Evolutionary conservation across 30 jellyfish, hydroid and myxozoan species (phyloP).

Genomic region (Hydra vulgaris): DNA sequence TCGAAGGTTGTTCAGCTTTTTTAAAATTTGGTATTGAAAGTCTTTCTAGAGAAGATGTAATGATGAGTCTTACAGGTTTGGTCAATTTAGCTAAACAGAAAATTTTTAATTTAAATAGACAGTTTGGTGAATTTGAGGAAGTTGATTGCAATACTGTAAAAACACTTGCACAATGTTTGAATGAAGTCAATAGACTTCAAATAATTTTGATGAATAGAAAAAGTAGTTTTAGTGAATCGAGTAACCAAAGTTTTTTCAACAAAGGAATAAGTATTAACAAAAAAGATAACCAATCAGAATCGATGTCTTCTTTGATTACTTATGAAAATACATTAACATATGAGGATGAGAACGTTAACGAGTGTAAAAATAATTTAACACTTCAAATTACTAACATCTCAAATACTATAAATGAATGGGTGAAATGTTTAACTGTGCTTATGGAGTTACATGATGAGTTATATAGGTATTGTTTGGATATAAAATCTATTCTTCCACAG

Average conservation of each 20-base stretch:
- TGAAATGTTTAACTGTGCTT: not conserved
- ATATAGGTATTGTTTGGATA: not conserved
- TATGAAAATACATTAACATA: not conserved
- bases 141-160: not conserved
- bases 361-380: no score
- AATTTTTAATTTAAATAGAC: no score
- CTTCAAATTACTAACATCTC: not conserved
- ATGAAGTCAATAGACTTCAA: not conserved
- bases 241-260: no score
- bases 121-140: not conserved
- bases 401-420: not conserved
- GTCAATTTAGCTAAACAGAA: not conserved
- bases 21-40: not conserved
- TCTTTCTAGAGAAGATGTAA: not conserved
- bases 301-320: no score
- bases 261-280: no score
- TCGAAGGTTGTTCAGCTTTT: not conserved
- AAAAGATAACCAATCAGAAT: no score
- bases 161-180: not conserved
- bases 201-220: not conserved
- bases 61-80: not conserved
- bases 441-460: not conserved
- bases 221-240: no score
- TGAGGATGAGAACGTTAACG: not conserved
- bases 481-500: not conserved